Evolutionary conservation across 1,140 invertebrate species (phyloP).

Genomic region (Ruditapes philippinarum): DNA sequence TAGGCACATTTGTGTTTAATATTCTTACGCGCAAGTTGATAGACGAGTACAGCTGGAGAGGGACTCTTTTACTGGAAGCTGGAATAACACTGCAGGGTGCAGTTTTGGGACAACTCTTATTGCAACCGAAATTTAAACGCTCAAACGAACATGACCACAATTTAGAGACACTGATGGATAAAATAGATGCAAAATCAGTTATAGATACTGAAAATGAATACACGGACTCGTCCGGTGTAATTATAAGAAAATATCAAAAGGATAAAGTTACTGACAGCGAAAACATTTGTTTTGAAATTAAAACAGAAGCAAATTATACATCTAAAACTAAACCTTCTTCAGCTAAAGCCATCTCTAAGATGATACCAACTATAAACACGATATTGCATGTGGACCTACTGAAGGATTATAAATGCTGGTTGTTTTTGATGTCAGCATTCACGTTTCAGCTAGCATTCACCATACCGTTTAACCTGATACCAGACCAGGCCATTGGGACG

Average conservation of each 20-base stretch:
- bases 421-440: conserved; percentile 38
- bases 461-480: conserved; percentile 31
- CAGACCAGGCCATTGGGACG: conserved; percentile 18
- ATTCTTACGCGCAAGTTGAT: conserved; percentile 89
- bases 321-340: background rate
- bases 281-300: background rate
- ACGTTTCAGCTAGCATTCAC: conserved; percentile 1
- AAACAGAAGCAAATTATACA: background rate
- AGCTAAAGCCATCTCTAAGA: background rate
- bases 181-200: too few species aligned
- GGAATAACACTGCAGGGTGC: conserved; percentile 96
- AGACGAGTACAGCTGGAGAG: conserved; percentile 90
- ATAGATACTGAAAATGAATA: background rate
- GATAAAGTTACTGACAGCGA: background rate
- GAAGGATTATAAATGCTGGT: background rate
- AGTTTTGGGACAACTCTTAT: conserved; percentile 91
- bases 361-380: background rate
- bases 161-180: background rate
- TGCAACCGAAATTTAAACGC: background rate
- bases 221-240: background rate
- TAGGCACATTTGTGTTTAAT: conserved; percentile 92
- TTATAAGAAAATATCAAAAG: background rate
- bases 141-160: background rate
- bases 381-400: conserved; percentile 11
- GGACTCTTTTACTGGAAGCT: conserved; percentile 89